Percentiles rank a stretch among this genome's conserved stretches.
phyloP scores from a whole-genome alignment of 2,888 invertebrate genomes.

The Ophioninae sp. region DNA sequence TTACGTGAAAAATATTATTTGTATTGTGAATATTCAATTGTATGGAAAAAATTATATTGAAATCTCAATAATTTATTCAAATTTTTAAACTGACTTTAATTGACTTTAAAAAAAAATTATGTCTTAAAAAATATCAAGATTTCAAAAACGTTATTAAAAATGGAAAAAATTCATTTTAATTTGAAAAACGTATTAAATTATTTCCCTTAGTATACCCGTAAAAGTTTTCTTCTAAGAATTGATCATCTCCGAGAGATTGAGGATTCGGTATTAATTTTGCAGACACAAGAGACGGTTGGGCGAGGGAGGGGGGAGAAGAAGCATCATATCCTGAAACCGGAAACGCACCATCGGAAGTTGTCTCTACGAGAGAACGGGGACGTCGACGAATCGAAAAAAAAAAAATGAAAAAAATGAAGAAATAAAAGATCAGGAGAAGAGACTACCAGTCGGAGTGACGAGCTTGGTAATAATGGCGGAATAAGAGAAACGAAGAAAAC shows the following conservation, averaged over 20 bases:
- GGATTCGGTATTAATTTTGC: conserved; percentile 33
- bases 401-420: not conserved
- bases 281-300: conserved; percentile 5
- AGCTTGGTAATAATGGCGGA: conserved; percentile 45
- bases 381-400: not conserved
- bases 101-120: no score
- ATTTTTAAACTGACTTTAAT: no score
- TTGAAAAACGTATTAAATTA: no score
- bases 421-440: not conserved
- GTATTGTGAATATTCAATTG: no score
- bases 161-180: no score
- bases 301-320: not conserved
- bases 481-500: conserved; percentile 45
- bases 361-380: not conserved
- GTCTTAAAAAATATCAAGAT: no score
- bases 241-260: conserved; percentile 24
- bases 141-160: no score
- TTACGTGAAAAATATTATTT: no score
- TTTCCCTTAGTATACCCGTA: no score
- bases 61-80: no score
- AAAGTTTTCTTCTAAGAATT: conserved; percentile 6
- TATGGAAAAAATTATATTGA: no score
- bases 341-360: conserved; percentile 23
- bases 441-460: conserved; percentile 31
- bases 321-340: conserved; percentile 45